Conservation (phyloP, 2,888 invertebrate species). For the Leptura quadrifasciata region DNA sequence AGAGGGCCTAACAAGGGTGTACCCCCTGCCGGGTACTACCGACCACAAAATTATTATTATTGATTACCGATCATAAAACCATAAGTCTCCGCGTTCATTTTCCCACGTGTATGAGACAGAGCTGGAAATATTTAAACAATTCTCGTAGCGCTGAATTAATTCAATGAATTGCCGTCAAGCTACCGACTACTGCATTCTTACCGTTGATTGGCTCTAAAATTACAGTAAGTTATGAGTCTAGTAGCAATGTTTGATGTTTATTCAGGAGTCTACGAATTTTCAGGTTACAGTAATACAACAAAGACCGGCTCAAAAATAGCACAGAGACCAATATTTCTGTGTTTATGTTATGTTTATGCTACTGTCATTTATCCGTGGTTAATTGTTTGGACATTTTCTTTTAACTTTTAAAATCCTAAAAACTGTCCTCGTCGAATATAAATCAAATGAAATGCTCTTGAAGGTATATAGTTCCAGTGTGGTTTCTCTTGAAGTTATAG, state of each 20-base stretch:
- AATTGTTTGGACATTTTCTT: conserved; percentile 24
- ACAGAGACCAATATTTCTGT: background rate
- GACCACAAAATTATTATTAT: conserved; percentile 68
- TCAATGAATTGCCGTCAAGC: conserved; percentile 29
- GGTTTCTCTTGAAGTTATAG: too few relatives aligned
- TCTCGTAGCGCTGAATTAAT: conserved; percentile 24
- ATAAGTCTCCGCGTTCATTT: conserved; percentile 43
- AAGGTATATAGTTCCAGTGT: too few relatives aligned
- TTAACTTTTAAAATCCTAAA: conserved; percentile 21
- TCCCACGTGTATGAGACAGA: conserved; percentile 52
- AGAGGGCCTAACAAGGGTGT: conserved; percentile 66
- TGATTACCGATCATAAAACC: conserved; percentile 64
- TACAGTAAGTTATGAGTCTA: conserved; percentile 1
- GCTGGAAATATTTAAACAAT: conserved; percentile 51
- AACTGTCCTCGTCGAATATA: conserved; percentile 1
- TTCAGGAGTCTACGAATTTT: conserved; percentile 26
- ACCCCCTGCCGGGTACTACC: conserved; percentile 65
- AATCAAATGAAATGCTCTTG: too few relatives aligned
- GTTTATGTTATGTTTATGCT: conserved; percentile 16
- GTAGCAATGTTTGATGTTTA: conserved; percentile 18
- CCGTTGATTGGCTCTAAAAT: conserved; percentile 15
- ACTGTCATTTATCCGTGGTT: conserved; percentile 6
- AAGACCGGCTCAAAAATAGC: conserved; percentile 16
- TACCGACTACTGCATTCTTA: conserved; percentile 25
- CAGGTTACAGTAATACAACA: conserved; percentile 30